Conservation (phyloP, 2,888 invertebrate species). For the Sicus ferrugineus region DNA sequence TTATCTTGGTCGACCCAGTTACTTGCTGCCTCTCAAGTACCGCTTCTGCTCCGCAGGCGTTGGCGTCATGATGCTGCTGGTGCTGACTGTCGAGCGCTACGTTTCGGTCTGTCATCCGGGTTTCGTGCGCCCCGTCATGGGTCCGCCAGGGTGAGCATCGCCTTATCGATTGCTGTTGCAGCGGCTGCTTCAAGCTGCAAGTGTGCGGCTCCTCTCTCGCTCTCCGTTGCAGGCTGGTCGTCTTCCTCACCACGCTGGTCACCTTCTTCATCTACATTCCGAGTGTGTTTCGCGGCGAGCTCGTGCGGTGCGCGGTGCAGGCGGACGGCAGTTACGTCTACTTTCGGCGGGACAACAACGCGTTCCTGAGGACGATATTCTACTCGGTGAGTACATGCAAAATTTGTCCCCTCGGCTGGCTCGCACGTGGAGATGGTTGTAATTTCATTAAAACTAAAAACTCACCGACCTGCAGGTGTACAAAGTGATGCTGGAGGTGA, state of each 20-base stretch:
- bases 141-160: slow-evolving; percentile 67
- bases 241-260: slow-evolving; percentile 71
- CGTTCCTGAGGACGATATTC: slow-evolving; percentile 66
- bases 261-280: slow-evolving; percentile 76
- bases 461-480: slow-evolving; percentile 64
- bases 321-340: slow-evolving; percentile 69
- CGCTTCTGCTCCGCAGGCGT: slow-evolving; percentile 65
- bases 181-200: not conserved
- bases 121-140: slow-evolving; percentile 72
- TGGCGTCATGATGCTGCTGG: slow-evolving; percentile 80
- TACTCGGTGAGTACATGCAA: slow-evolving; percentile 67
- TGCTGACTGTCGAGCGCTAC: slow-evolving; percentile 77
- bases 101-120: slow-evolving; percentile 79
- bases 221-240: slow-evolving; percentile 65
- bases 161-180: not conserved
- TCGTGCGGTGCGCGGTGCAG: slow-evolving; percentile 67
- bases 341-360: slow-evolving; percentile 67
- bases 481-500: slow-evolving; percentile 71
- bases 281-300: slow-evolving; percentile 71
- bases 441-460: slow-evolving; percentile 9
- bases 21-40: too few species aligned
- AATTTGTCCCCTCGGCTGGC: too few species aligned
- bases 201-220: not conserved
- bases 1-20: too few species aligned
- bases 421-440: too few species aligned